Conservation (phyloP, 1,140 invertebrate species). For the Camponotus floridanus region DNA sequence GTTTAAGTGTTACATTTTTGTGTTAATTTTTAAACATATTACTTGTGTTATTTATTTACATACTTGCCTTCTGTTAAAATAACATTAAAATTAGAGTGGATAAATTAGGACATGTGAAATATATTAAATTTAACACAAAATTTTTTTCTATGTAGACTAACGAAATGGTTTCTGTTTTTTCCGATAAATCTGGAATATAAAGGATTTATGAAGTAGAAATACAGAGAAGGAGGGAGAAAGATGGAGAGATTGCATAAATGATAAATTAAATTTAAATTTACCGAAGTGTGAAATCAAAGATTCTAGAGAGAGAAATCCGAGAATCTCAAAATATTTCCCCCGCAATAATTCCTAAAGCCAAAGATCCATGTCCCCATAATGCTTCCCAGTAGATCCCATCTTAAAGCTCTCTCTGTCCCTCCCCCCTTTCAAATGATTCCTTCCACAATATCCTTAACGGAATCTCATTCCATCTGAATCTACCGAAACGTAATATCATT, state of each 20-base stretch:
- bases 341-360: constrained; percentile 17
- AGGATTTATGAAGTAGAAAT: not conserved
- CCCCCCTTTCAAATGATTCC: constrained; percentile 11
- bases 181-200: not conserved
- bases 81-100: no score
- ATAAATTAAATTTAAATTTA: not conserved
- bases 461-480: constrained; percentile 25
- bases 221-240: not conserved
- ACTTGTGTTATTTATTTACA: no score
- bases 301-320: not conserved
- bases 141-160: no score
- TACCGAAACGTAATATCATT: constrained; percentile 47
- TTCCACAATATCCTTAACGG: constrained; percentile 11
- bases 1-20: no score
- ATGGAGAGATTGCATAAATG: no score
- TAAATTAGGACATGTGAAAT: no score
- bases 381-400: not conserved
- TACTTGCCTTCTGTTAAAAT: no score
- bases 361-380: not conserved
- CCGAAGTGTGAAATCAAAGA: constrained; percentile 5
- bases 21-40: no score
- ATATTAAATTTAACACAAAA: no score
- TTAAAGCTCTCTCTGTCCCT: not conserved
- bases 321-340: constrained; percentile 29
- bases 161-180: not conserved